Conservation (phyloP, 2,888 invertebrate species). For the Psococerastis gibbosa region DNA sequence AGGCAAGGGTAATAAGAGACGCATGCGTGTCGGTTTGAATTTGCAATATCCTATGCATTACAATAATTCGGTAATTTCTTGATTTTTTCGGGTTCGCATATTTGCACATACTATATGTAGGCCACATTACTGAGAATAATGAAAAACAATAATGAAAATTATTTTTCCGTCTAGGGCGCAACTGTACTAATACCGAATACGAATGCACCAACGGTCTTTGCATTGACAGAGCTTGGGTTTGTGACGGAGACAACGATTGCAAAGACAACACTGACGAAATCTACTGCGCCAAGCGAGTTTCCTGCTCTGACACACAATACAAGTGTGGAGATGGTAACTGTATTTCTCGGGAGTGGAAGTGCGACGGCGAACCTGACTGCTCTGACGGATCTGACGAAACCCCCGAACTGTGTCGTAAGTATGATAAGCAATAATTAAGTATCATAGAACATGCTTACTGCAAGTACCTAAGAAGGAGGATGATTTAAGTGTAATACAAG, state of each 20-base stretch:
- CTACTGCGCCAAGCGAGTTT: slow-evolving; percentile 47
- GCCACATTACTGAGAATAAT: slow-evolving; percentile 12
- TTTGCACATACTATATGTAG: too few species aligned
- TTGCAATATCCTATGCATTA: too few species aligned
- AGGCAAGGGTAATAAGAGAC: too few species aligned
- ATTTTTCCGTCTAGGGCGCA: slow-evolving; percentile 16
- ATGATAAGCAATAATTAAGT: too few species aligned
- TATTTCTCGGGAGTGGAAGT: slow-evolving; percentile 52
- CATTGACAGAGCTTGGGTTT: slow-evolving; percentile 52
- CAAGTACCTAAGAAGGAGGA: too few species aligned
- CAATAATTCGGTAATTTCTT: neutral
- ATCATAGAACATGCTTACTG: too few species aligned
- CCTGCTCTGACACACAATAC: slow-evolving; percentile 53
- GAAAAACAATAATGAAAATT: too few species aligned
- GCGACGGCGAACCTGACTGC: slow-evolving; percentile 66
- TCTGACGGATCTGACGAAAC: slow-evolving; percentile 63
- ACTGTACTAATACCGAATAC: slow-evolving; percentile 53
- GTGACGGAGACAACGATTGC: slow-evolving; percentile 66
- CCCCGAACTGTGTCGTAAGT: slow-evolving; percentile 19
- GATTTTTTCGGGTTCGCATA: neutral
- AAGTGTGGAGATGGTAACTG: slow-evolving; percentile 61
- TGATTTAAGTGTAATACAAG: too few species aligned
- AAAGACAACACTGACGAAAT: slow-evolving; percentile 59
- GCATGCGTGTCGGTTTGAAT: too few species aligned
- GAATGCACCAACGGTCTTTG: slow-evolving; percentile 61